A percentile compares a stretch with the other conserved stretches of the same genome.
Evolutionary conservation across 92 coral and sea anemone species (phyloP).

Genomic region (Siderastrea radians): DNA sequence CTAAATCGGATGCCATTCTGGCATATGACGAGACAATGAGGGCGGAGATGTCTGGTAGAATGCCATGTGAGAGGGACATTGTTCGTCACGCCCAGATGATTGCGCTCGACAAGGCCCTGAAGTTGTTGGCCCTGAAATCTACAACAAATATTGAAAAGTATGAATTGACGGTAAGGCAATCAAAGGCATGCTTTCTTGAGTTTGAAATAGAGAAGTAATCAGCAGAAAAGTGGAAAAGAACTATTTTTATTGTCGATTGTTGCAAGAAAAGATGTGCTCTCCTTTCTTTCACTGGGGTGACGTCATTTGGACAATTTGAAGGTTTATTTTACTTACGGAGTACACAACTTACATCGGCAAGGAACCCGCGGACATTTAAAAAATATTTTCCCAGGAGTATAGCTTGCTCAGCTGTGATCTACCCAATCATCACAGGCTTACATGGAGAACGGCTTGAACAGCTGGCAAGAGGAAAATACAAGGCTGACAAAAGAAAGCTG

Average conservation of each 20-base stretch:
- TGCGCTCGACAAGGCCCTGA: slow-evolving; percentile 61
- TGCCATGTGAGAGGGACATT: slow-evolving; percentile 78
- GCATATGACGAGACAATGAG: slow-evolving; percentile 66
- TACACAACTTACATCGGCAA: no score
- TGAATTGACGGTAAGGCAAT: slow-evolving; percentile 67
- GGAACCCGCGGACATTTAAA: no score
- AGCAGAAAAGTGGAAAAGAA: no score
- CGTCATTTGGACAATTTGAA: not conserved
- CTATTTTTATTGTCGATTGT: no score
- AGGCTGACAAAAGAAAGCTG: slow-evolving; percentile 63
- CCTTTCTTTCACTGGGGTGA: not conserved
- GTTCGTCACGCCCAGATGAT: slow-evolving; percentile 62
- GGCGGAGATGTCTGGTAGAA: slow-evolving; percentile 40
- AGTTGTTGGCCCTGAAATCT: slow-evolving; percentile 56
- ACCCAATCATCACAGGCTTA: slow-evolving; percentile 10
- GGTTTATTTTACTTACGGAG: not conserved
- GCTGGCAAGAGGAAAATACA: slow-evolving; percentile 64
- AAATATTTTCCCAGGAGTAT: no score
- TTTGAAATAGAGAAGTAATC: no score
- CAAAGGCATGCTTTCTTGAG: no score
- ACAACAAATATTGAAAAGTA: slow-evolving; percentile 62
- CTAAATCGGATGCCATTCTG: slow-evolving; percentile 35
- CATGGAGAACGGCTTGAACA: slow-evolving; percentile 44
- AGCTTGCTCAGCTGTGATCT: not conserved
- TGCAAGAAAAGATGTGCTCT: no score